These are phyloP conservation scores for Hemistola chrysoprasaria DNA, from an alignment of 2,888 invertebrate species.

Conservation along the genomic window DNA sequence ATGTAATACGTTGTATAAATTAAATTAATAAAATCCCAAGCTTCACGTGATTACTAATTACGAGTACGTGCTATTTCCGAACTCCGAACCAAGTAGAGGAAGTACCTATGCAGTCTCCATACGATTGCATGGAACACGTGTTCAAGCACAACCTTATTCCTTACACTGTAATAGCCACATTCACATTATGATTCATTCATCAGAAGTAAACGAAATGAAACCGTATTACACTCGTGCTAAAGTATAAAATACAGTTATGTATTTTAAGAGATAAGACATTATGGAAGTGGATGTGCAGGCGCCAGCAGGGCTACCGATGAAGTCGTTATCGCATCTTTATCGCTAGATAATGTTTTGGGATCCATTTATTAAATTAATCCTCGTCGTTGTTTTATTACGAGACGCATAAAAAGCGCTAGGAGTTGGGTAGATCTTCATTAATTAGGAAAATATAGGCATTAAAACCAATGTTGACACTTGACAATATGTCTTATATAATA, in stretches of 20 bases:
- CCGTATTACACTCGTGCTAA: slow-evolving; percentile 6
- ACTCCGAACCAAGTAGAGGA: slow-evolving; percentile 49
- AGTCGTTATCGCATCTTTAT: slow-evolving; percentile 6
- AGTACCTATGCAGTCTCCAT: slow-evolving; percentile 35
- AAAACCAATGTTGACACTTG: too few relatives aligned
- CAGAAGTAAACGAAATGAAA: slow-evolving; percentile 1
- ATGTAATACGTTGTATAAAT: slow-evolving; percentile 33
- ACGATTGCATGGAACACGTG: slow-evolving; percentile 22
- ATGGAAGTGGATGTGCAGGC: slow-evolving; percentile 11
- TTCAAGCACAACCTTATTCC: slow-evolving; percentile 33
- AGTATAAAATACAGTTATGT: slow-evolving; percentile 1
- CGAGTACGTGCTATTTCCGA: slow-evolving; percentile 59
- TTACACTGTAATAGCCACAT: slow-evolving; percentile 33
- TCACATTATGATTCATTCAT: slow-evolving; percentile 31
- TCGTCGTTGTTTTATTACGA: too few relatives aligned
- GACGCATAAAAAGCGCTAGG: too few relatives aligned
- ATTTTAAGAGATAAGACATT: slow-evolving; percentile 13
- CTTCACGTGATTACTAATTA: slow-evolving; percentile 45
- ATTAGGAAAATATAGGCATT: too few relatives aligned
- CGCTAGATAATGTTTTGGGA: too few relatives aligned
- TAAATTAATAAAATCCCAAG: slow-evolving; percentile 43
- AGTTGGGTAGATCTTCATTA: too few relatives aligned
- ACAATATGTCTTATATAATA: too few relatives aligned
- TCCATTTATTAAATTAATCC: too few relatives aligned
- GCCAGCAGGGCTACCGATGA: slow-evolving; percentile 27